phyloP scores from a whole-genome alignment of 2,888 invertebrate species.

The Vanessa cardui region DNA sequence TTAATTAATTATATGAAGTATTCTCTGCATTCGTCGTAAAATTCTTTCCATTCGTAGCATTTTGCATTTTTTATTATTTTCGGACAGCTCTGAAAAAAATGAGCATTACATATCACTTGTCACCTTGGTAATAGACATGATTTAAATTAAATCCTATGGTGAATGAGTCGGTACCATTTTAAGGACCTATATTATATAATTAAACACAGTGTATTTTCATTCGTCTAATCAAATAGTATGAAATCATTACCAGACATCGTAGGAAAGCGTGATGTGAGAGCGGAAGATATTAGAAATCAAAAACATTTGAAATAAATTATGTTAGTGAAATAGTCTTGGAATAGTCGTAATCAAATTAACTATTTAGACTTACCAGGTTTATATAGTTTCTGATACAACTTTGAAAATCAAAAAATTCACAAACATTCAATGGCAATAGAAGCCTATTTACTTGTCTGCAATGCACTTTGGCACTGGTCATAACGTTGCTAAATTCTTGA shows the following conservation, averaged over 20 bases:
- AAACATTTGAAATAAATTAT: background rate
- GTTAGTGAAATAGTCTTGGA: background rate
- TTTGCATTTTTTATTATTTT: slow-evolving; percentile 45
- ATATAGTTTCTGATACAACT: slow-evolving; percentile 56
- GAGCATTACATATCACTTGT: too few relatives aligned
- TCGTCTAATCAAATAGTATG: too few relatives aligned
- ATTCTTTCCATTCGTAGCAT: slow-evolving; percentile 54
- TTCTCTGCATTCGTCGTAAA: slow-evolving; percentile 58
- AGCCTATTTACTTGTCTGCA: slow-evolving; percentile 50
- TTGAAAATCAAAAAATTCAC: slow-evolving; percentile 53
- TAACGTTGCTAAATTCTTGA: slow-evolving; percentile 50
- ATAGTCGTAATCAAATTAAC: background rate
- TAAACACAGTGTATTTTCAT: too few relatives aligned
- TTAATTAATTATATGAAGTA: slow-evolving; percentile 46
- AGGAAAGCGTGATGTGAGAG: too few relatives aligned
- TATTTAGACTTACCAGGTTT: slow-evolving; percentile 48
- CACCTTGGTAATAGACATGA: too few relatives aligned
- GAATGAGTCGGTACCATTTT: too few relatives aligned
- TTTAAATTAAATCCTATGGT: too few relatives aligned
- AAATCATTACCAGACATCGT: too few relatives aligned
- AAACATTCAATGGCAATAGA: slow-evolving; percentile 50
- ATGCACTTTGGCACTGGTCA: slow-evolving; percentile 52
- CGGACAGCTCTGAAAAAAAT: slow-evolving; percentile 62
- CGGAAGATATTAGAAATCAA: slow-evolving; percentile 7
- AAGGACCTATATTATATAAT: too few relatives aligned